These are phyloP conservation scores for Coregonus ussuriensis DNA, from an alignment of 2,797 vertebrate species.

Conservation along the genomic window DNA sequence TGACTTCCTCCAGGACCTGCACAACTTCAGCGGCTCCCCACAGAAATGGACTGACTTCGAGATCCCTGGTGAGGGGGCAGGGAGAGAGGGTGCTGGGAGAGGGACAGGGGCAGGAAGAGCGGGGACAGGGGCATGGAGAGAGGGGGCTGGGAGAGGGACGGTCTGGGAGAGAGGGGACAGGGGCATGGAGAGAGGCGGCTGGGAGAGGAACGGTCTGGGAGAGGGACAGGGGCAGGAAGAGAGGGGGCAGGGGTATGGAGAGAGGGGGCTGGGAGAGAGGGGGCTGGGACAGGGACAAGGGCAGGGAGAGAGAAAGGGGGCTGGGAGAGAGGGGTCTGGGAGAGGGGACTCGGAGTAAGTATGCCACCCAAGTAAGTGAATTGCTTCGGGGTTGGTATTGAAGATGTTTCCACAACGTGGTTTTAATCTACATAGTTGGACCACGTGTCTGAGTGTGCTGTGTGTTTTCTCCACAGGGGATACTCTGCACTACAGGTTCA, in stretches of 20 bases:
- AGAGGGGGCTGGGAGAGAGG: neutral
- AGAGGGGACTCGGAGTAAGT: no score
- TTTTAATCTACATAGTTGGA: no score
- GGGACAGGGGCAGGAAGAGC: neutral
- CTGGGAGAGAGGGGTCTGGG: no score
- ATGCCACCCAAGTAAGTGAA: no score
- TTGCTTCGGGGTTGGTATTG: no score
- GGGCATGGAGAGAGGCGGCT: no score
- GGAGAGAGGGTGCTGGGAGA: neutral
- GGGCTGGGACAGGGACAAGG: neutral
- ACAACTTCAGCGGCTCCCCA: slow-evolving; percentile 92
- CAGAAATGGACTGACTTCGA: slow-evolving; percentile 97
- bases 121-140: neutral
- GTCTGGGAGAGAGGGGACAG: neutral
- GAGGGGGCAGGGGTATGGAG: neutral
- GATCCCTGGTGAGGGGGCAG: slow-evolving; percentile 84
- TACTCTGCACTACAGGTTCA: slow-evolving; percentile 91
- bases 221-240: neutral
- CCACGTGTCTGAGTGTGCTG: neutral
- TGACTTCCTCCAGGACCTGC: slow-evolving; percentile 92
- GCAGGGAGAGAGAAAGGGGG: no score
- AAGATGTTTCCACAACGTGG: no score
- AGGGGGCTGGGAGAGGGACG: neutral
- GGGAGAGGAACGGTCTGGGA: no score
- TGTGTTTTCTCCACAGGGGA: slow-evolving; percentile 78